Conservation (phyloP, 2,797 vertebrate genomes). For the Mormyrus hasselquistii region DNA sequence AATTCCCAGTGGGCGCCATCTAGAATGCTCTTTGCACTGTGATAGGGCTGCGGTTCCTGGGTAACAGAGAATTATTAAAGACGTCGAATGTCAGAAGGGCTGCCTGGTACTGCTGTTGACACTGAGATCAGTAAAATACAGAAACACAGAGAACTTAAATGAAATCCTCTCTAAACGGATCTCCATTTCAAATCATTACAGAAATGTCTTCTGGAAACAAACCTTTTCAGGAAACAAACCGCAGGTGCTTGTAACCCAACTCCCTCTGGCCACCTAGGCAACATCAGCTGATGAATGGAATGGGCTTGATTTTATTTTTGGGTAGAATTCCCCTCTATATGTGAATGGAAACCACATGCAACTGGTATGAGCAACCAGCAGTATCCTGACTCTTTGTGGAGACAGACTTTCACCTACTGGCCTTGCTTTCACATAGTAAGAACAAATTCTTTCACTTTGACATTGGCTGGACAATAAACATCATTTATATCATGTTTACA, state of each 20-base stretch:
- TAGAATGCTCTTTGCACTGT: not conserved
- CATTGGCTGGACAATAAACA: not conserved
- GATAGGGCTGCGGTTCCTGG: not conserved
- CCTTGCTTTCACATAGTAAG: not conserved
- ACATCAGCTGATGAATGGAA: not conserved
- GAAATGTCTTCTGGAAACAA: not conserved
- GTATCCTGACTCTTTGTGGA: not conserved
- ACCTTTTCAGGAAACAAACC: not conserved
- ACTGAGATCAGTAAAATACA: not conserved
- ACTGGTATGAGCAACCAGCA: not conserved
- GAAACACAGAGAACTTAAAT: not conserved
- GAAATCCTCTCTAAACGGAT: not conserved
- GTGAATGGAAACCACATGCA: not conserved
- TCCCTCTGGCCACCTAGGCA: not conserved
- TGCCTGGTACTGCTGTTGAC: not conserved
- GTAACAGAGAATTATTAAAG: conserved; percentile 3
- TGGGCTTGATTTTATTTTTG: not conserved
- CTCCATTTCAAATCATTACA: not conserved
- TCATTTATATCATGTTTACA: not conserved
- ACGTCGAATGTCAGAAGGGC: not conserved
- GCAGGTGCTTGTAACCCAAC: not conserved
- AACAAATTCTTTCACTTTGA: not conserved
- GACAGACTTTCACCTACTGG: not conserved
- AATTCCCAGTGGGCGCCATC: not conserved
- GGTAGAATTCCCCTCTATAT: not conserved